These are phyloP conservation scores for Eremophila alpestris DNA, from an alignment of 2,797 vertebrate species.

Conservation along the genomic window DNA sequence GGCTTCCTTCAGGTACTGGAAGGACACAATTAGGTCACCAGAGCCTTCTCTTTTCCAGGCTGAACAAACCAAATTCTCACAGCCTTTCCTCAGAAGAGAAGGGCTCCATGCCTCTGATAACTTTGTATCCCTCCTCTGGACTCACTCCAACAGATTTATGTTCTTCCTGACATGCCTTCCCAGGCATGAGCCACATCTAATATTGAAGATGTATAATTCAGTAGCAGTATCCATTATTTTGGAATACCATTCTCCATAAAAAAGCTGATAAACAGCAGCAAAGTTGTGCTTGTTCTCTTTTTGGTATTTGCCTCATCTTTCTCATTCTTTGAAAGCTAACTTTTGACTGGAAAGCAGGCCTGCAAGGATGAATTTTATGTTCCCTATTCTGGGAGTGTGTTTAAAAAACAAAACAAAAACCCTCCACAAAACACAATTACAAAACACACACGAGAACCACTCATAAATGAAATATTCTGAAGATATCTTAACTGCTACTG, in stretches of 20 bases:
- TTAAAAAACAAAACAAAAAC: not conserved
- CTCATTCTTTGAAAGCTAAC: not conserved
- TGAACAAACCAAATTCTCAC: not conserved
- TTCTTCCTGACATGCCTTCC: not conserved
- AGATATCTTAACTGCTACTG: not conserved
- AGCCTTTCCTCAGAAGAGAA: not conserved
- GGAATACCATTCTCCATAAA: not conserved
- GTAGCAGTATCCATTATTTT: not conserved
- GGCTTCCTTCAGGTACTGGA: not conserved
- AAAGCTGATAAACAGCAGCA: not conserved
- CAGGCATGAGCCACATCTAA: not conserved
- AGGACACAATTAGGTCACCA: not conserved
- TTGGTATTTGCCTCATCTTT: not conserved
- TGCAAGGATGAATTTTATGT: not conserved
- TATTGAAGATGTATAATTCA: not conserved
- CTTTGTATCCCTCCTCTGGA: not conserved
- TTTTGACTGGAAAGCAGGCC: not conserved
- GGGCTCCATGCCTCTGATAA: not conserved
- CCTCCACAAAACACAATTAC: not conserved
- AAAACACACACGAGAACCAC: not conserved
- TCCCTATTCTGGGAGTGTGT: not conserved
- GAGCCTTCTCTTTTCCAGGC: not conserved
- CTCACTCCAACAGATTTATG: accelerated
- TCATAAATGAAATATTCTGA: not conserved
- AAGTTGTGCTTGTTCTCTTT: not conserved